Percentiles rank a stretch among this genome's conserved stretches.
phyloP scores from a whole-genome alignment of 2,113 vertebrate species.

The Platichthys stellatus region DNA sequence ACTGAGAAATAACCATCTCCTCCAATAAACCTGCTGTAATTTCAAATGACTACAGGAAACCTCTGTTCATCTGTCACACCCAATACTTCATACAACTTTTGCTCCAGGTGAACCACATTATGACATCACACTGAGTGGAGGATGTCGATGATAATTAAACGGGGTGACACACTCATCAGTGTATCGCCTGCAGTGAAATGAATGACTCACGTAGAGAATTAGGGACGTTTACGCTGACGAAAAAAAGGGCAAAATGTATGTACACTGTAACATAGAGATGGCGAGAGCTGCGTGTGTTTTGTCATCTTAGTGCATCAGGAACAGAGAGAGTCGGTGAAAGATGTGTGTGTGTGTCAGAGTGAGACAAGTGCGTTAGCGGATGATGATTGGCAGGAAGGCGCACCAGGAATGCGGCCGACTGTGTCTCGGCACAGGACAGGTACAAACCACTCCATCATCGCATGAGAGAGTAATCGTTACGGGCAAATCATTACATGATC shows the following conservation, averaged over 20 bases:
- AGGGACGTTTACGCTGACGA: conserved; percentile 23
- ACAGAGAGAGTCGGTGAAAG: conserved; percentile 37
- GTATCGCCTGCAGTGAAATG: background rate
- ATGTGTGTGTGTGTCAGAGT: background rate
- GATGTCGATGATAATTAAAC: conserved; percentile 15
- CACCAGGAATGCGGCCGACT: conserved; percentile 64
- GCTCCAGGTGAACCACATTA: conserved; percentile 36
- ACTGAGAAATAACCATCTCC: background rate
- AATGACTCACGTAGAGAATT: conserved; percentile 18
- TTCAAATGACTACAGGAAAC: conserved; percentile 21
- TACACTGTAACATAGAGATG: background rate
- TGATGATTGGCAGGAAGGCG: conserved; percentile 62
- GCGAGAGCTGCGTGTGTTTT: conserved; percentile 15
- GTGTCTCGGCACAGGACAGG: conserved; percentile 45
- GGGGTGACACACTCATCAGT: conserved; percentile 1
- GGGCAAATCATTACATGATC: conserved; percentile 76
- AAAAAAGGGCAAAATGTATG: conserved; percentile 14
- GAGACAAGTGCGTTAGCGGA: conserved; percentile 26
- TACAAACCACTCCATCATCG: conserved; percentile 60
- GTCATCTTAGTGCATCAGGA: conserved; percentile 4
- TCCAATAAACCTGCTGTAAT: conserved; percentile 41
- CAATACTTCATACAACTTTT: conserved; percentile 16
- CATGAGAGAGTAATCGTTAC: conserved; percentile 61
- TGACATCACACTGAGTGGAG: conserved; percentile 3
- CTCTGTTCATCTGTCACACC: conserved; percentile 48